Percentiles rank a stretch among this genome's conserved stretches.
Conservation (phyloP, 23 tunicate genomes). For the Phallusia fumigata region DNA sequence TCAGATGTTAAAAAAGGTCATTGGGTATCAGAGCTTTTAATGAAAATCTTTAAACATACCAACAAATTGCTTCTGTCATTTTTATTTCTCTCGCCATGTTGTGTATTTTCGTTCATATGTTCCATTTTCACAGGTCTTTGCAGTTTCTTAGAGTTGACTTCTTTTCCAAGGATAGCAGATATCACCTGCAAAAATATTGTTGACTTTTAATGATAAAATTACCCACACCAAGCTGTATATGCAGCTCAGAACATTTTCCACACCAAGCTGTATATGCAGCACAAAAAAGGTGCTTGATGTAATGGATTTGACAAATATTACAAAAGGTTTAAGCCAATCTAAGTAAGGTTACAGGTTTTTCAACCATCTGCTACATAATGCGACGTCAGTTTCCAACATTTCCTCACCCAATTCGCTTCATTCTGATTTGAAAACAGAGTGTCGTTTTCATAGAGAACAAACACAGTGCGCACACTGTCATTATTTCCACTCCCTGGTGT, state of each 20-base stretch:
- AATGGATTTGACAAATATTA: no score
- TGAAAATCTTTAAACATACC: background rate
- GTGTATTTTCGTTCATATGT: background rate
- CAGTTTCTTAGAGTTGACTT: background rate
- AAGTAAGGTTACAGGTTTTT: no score
- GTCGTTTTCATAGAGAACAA: constrained; percentile 4
- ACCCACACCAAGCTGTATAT: no score
- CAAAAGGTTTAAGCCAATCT: no score
- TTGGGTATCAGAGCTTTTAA: background rate
- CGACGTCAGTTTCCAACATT: no score
- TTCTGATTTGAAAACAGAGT: background rate
- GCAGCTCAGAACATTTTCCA: no score
- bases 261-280: no score
- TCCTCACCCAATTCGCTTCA: background rate
- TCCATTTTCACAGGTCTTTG: background rate
- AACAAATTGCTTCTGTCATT: background rate
- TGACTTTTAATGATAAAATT: no score
- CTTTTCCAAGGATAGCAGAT: constrained; percentile 1
- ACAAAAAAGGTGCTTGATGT: no score
- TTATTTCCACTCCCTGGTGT: background rate
- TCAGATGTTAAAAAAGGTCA: no score
- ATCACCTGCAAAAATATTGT: background rate
- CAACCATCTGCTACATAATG: no score
- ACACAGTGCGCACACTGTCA: background rate
- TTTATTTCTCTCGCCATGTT: background rate